These are phyloP conservation scores for Gonioctena quinquepunctata DNA, from an alignment of 1,140 invertebrate genomes.

Conservation along the genomic window DNA sequence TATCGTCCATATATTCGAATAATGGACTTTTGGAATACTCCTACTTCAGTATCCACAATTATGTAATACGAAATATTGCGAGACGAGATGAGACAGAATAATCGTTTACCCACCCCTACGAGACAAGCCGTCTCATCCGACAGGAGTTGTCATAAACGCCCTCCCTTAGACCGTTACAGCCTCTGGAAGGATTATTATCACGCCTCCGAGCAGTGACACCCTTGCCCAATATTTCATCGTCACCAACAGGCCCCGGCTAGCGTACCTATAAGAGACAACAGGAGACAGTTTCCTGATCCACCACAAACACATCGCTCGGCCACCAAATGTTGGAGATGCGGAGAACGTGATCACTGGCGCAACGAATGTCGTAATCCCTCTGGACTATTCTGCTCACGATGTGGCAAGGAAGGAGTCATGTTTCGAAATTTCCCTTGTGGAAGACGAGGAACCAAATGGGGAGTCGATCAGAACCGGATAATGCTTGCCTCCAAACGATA, in stretches of 20 bases:
- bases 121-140: background rate
- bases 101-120: too few species aligned
- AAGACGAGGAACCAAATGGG: background rate
- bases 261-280: background rate
- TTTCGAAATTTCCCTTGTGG: background rate
- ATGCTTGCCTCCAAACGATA: background rate
- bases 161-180: background rate
- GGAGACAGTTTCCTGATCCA: background rate
- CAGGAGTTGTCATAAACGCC: background rate
- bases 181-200: background rate
- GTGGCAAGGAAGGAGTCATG: background rate
- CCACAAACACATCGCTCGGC: background rate
- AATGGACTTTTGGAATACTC: background rate
- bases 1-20: slow-evolving; percentile 18
- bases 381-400: slow-evolving; percentile 4
- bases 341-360: background rate
- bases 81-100: too few species aligned
- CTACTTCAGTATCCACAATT: background rate
- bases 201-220: background rate
- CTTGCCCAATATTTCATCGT: background rate
- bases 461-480: background rate
- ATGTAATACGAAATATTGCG: background rate
- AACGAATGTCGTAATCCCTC: background rate
- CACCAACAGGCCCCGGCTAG: background rate
- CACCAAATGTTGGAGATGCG: background rate